A percentile compares a stretch with the other conserved stretches of the same genome.
Conservation (phyloP, 2,888 invertebrate species). For the Pilophorus perplexus region DNA sequence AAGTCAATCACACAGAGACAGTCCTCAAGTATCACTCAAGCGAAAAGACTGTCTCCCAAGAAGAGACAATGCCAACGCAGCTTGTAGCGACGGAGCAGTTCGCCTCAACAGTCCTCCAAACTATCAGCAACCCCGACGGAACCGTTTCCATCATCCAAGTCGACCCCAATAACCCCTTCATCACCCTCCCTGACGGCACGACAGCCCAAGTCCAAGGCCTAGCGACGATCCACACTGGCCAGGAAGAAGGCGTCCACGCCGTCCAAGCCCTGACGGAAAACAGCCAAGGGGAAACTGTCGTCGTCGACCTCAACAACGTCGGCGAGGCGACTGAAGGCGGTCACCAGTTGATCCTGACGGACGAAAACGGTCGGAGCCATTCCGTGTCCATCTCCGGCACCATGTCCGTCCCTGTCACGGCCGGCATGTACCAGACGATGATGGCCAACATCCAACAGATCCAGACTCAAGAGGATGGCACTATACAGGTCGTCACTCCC, state of each 20-base stretch:
- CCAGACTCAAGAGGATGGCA: conserved; percentile 72
- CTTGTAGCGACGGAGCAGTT: conserved; percentile 43
- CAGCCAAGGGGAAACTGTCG: conserved; percentile 66
- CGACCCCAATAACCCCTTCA: conserved; percentile 87
- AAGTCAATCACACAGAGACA: conserved; percentile 48
- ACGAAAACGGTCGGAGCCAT: conserved; percentile 88
- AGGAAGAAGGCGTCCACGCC: conserved; percentile 50
- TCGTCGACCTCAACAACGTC: conserved; percentile 81
- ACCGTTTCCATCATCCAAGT: conserved; percentile 93
- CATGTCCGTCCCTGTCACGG: conserved; percentile 93
- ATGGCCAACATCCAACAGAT: conserved; percentile 88
- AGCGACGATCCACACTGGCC: conserved; percentile 21
- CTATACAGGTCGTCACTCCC: conserved; percentile 59
- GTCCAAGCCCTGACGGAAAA: conserved; percentile 71
- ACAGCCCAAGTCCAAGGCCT: conserved; percentile 75
- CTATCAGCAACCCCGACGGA: conserved; percentile 93
- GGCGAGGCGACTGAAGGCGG: conserved; percentile 85
- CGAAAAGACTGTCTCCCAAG: conserved; percentile 51
- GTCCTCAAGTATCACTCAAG: conserved; percentile 55
- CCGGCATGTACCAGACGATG: conserved; percentile 94
- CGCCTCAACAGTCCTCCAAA: conserved; percentile 78
- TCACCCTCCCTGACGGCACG: conserved; percentile 90
- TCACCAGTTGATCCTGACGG: conserved; percentile 83
- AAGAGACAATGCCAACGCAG: conserved; percentile 51
- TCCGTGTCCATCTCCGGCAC: conserved; percentile 82